phyloP scores from a whole-genome alignment of 2,797 vertebrate species.

The Tinamus major region DNA sequence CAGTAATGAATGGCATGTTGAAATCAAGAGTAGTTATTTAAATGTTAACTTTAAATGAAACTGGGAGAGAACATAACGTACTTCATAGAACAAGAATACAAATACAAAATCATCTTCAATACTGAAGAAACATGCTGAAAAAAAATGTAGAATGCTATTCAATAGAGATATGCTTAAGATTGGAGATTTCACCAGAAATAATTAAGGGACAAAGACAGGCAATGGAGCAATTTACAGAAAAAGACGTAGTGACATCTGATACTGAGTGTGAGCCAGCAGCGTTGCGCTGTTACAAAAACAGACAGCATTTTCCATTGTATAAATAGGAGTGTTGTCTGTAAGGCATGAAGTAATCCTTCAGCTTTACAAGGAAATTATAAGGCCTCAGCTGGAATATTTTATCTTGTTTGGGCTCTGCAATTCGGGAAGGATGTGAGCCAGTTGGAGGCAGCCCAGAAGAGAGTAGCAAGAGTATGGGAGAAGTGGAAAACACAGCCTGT shows the following conservation, averaged over 20 bases:
- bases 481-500: background rate
- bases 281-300: conserved; percentile 37
- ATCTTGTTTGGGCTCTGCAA: conserved; percentile 25
- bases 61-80: conserved; percentile 33
- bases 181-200: conserved; percentile 3
- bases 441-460: conserved; percentile 16
- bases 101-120: background rate
- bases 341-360: conserved; percentile 41
- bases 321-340: conserved; percentile 30
- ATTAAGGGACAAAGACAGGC: conserved; percentile 29
- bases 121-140: background rate
- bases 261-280: background rate
- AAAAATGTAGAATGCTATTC: background rate
- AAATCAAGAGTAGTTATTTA: conserved; percentile 16
- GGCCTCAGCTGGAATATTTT: conserved; percentile 63
- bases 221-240: conserved; percentile 31
- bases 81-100: conserved; percentile 6
- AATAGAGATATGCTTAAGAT: background rate
- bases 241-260: background rate
- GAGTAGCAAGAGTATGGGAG: background rate
- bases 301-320: conserved; percentile 38
- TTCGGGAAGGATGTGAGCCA: conserved; percentile 27
- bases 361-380: conserved; percentile 50
- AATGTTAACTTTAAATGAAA: conserved; percentile 3
- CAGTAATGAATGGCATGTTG: conserved; percentile 21